These are phyloP conservation scores for Dynastes hyllus DNA, from an alignment of 2,888 invertebrate genomes.

Conservation along the genomic window DNA sequence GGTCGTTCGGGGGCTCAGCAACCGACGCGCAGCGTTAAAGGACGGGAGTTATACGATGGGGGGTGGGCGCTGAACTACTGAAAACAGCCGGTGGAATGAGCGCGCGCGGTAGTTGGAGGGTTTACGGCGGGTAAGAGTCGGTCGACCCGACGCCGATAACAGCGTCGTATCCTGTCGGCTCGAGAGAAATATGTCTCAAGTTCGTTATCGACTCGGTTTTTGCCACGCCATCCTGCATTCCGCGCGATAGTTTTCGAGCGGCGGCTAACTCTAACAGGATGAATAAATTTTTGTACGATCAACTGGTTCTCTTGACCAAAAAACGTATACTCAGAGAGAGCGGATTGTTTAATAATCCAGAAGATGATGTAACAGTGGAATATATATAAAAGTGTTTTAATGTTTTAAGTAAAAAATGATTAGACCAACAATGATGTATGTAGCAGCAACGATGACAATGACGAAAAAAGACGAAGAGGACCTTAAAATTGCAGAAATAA, in stretches of 20 bases:
- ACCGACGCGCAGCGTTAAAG: conserved; percentile 38
- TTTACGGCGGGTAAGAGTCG: conserved; percentile 53
- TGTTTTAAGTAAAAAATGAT: too few relatives aligned
- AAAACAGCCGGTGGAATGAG: conserved; percentile 25
- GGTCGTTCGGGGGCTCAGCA: conserved; percentile 45
- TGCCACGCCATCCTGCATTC: conserved; percentile 55
- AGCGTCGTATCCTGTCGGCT: conserved; percentile 75
- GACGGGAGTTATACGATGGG: conserved; percentile 32
- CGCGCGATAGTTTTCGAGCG: conserved; percentile 27
- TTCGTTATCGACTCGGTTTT: conserved; percentile 62
- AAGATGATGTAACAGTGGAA: not conserved
- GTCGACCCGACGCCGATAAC: conserved; percentile 56
- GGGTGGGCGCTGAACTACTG: conserved; percentile 36
- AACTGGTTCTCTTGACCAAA: conserved; percentile 11
- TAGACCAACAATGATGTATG: too few relatives aligned
- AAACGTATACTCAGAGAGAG: not conserved
- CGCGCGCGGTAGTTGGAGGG: conserved; percentile 52
- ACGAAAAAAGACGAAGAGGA: too few relatives aligned
- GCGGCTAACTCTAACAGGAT: conserved; percentile 16
- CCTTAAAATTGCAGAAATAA: too few relatives aligned
- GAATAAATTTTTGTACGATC: conserved; percentile 32
- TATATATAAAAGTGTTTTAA: too few relatives aligned
- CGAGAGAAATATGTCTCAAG: conserved; percentile 71
- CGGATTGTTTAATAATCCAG: not conserved
- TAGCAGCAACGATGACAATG: too few relatives aligned